Conservation (phyloP, 2,888 invertebrate species). For the Timandra comae region DNA sequence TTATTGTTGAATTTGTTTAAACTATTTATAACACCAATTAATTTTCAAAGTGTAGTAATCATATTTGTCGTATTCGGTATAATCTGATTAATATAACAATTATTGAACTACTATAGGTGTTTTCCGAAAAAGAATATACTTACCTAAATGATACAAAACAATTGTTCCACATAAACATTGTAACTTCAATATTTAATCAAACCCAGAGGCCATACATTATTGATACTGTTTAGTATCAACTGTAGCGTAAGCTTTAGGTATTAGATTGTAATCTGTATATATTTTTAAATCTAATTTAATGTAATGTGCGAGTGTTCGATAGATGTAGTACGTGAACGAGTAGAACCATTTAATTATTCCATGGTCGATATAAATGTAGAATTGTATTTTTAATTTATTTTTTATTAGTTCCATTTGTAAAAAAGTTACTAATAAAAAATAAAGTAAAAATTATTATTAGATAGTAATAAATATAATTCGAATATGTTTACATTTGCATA, state of each 20-base stretch:
- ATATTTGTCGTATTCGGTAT: slow-evolving; percentile 41
- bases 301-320: slow-evolving; percentile 75
- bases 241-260: slow-evolving; percentile 56
- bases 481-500: slow-evolving; percentile 28
- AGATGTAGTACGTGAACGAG: slow-evolving; percentile 69
- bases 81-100: slow-evolving; percentile 32
- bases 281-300: slow-evolving; percentile 68
- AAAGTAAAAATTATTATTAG: slow-evolving; percentile 7
- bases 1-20: slow-evolving; percentile 24
- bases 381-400: slow-evolving; percentile 11
- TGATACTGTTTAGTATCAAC: slow-evolving; percentile 43
- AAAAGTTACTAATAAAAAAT: slow-evolving; percentile 16
- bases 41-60: slow-evolving; percentile 7
- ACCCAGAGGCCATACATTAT: slow-evolving; percentile 56
- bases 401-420: slow-evolving; percentile 6
- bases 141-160: slow-evolving; percentile 22
- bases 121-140: too few species aligned
- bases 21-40: slow-evolving; percentile 6
- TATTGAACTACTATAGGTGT: too few species aligned
- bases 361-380: slow-evolving; percentile 36
- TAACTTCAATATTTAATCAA: slow-evolving; percentile 21
- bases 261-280: slow-evolving; percentile 72
- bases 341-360: slow-evolving; percentile 50
- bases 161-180: slow-evolving; percentile 31
- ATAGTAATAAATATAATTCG: slow-evolving; percentile 11